phyloP scores from a whole-genome alignment of 2,888 invertebrate species.

The Pterostichus niger region DNA sequence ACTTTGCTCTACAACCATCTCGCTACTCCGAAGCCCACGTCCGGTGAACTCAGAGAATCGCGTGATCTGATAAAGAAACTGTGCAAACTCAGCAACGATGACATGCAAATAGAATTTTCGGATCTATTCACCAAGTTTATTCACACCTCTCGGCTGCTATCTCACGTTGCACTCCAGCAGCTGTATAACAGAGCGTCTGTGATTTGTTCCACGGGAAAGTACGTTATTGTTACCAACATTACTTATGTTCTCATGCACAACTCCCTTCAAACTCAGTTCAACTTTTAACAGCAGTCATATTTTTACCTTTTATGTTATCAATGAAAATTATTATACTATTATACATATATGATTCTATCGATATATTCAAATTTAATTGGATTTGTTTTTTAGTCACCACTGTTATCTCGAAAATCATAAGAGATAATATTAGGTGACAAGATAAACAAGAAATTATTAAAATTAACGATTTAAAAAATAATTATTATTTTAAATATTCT shows the following conservation, averaged over 20 bases:
- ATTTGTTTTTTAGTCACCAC: no score
- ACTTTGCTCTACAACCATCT: slow-evolving; percentile 87
- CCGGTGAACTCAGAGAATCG: slow-evolving; percentile 85
- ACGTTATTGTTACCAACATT: slow-evolving; percentile 73
- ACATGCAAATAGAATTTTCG: slow-evolving; percentile 82
- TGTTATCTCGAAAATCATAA: no score
- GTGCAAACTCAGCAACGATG: slow-evolving; percentile 81
- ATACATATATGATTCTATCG: no score
- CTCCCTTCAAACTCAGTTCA: neutral
- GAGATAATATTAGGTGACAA: no score
- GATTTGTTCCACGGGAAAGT: slow-evolving; percentile 86
- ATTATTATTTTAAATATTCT: no score
- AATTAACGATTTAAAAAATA: no score
- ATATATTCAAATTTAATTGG: no score
- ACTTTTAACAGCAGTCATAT: no score
- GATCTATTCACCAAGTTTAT: slow-evolving; percentile 83
- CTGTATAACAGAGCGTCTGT: slow-evolving; percentile 82
- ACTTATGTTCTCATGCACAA: neutral
- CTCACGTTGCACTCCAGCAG: slow-evolving; percentile 84
- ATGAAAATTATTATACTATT: no score
- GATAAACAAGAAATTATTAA: no score
- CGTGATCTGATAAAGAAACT: slow-evolving; percentile 85
- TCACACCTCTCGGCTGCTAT: slow-evolving; percentile 83
- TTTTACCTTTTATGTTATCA: no score
- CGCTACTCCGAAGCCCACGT: slow-evolving; percentile 83